Percentiles rank a stretch among this genome's conserved stretches.
phyloP scores from a whole-genome alignment of 2,113 vertebrate species.

The Chunga burmeisteri region DNA sequence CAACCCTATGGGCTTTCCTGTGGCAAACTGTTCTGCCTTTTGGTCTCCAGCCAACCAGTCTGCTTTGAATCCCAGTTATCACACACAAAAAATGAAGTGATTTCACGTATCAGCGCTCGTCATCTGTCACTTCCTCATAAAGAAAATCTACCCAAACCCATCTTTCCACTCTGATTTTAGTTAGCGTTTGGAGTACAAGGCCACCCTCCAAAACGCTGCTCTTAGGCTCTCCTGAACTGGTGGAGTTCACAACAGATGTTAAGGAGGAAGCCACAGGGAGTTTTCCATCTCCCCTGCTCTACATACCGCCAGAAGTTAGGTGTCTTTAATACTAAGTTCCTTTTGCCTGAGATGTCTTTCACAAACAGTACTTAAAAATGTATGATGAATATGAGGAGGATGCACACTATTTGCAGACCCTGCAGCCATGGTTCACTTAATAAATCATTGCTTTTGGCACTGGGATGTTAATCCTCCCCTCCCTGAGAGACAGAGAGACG shows the following conservation, averaged over 20 bases:
- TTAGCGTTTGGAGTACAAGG: not conserved
- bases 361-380: constrained; percentile 27
- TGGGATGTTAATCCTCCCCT: not conserved
- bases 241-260: not conserved
- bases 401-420: not conserved
- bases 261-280: not conserved
- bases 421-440: constrained; percentile 30
- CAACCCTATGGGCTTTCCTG: not conserved
- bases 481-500: not conserved
- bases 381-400: not conserved
- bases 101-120: not conserved
- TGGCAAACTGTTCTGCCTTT: not conserved
- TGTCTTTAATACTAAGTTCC: constrained; percentile 35
- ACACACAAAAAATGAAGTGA: not conserved
- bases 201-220: not conserved
- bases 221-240: not conserved
- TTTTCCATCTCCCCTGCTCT: not conserved
- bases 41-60: not conserved
- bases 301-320: constrained; percentile 14
- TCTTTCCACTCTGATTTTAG: not conserved
- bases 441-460: constrained; percentile 41
- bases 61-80: not conserved
- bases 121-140: not conserved
- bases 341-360: constrained; percentile 4
- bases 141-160: not conserved